phyloP scores from a whole-genome alignment of 1,140 invertebrate genomes.

The Thaumetopoea pityocampa region DNA sequence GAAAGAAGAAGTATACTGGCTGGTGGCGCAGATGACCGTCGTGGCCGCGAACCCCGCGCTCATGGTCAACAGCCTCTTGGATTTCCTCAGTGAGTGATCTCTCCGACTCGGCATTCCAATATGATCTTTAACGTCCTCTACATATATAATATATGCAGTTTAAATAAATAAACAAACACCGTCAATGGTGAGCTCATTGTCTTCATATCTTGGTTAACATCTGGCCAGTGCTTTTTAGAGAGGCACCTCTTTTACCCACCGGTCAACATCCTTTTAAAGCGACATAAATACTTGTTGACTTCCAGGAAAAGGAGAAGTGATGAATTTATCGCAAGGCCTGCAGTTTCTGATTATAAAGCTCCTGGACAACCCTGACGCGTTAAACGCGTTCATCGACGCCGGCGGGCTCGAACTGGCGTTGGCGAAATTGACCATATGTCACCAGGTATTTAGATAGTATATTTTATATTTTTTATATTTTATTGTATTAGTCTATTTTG shows the following conservation, averaged over 20 bases:
- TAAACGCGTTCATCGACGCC: constrained; percentile 56
- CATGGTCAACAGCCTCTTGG: constrained; percentile 84
- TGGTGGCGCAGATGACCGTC: constrained; percentile 83
- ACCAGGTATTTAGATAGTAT: constrained; percentile 32
- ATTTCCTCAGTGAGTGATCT: constrained; percentile 82
- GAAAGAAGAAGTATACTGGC: constrained; percentile 89
- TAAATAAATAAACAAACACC: no score
- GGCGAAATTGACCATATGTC: constrained; percentile 71
- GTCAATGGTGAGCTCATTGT: no score
- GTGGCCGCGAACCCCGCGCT: constrained; percentile 83
- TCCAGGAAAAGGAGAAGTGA: constrained; percentile 57
- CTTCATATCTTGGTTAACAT: no score
- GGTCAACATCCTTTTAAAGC: background rate
- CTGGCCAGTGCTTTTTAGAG: no score
- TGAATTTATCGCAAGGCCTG: constrained; percentile 63
- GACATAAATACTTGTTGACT: constrained; percentile 1
- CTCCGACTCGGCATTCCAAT: no score
- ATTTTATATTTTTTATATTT: background rate
- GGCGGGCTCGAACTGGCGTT: constrained; percentile 59
- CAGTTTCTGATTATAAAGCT: constrained; percentile 58
- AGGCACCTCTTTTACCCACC: no score
- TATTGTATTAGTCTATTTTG: constrained; percentile 5
- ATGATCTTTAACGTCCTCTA: no score
- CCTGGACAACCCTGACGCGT: constrained; percentile 57
- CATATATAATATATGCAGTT: no score